Evolutionary conservation across 2,888 invertebrate genomes (phyloP), one percentile per base, ranked within the genome.

Genomic region (Philaethria dido): DNA sequence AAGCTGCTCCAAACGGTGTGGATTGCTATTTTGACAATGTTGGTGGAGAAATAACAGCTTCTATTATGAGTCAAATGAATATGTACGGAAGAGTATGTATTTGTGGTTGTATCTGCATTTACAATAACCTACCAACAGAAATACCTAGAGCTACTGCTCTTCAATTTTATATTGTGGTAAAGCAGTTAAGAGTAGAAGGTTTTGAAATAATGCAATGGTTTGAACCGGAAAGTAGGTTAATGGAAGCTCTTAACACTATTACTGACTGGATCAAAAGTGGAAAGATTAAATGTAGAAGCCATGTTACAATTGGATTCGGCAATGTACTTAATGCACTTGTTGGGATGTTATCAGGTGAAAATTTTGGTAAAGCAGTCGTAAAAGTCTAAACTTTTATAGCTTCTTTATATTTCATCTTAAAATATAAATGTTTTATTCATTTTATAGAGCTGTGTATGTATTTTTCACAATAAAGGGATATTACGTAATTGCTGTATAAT

Each of bases 21-120:
- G 95, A 96, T 77, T 95, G 95, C 75, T 96, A 95, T 78, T 96
- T 96, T 79, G 96, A 96, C 79, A 96, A 96, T 79, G 96, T 95
- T 13, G 95, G 95, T 9, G 95, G 95, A 6, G 93, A 94, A 66
- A 85, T 95, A 18, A 93, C 94, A 44, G 90, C 89, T 54, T 83
- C 81, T 0, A 92, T 95, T 5, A 85, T 95, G 0, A 83, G 86
- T 57, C 93, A 94, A 72, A 95, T 95, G 95, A 94, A 93, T 67
- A 59, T 66, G 6, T 70, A 36, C n/a, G 83, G 83, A 3, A 75
- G 84, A 67, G 77, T 83, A 1, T 68, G 81, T 0, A 78, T 81
- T 3, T 86, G 88, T 70, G 89, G 90, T 0, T 78, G 82, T 47
- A 89, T 88, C 47, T 86, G 87, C 60, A 57, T 80, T 0, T 89